Evolutionary conservation across 35 echinoderm and acorn worm genomes (phyloP), one percentile per base, ranked within the genome.

Genomic region (Diadema setosum): DNA sequence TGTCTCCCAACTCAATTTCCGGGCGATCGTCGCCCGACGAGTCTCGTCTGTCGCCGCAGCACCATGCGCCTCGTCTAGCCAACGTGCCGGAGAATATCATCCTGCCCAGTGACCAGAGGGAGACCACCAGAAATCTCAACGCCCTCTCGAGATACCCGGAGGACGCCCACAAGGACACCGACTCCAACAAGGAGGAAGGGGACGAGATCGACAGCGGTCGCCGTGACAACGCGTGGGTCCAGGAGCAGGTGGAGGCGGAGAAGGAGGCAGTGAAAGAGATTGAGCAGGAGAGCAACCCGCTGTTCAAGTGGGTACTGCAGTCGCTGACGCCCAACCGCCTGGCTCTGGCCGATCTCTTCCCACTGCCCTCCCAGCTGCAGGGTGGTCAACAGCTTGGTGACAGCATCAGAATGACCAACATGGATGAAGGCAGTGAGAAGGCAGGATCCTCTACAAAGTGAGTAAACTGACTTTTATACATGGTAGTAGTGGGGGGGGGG

Each of bases 261-360:
- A 42, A 44, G 33, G 73, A 78, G 73, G 27, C 37, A 14, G n/a
- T n/a, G 48, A n/a, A 52, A 52, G 87, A 82, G 57, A 48, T 89
- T 36, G 46, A 85, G 16, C 63, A 91, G 49, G 65, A 81, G n/a
- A 46, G 65, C 8, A 82, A 94, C 39, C 87, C 87, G 7, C 46
- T 94, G 42, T 49, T 94, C 32, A 89, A 90, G 52, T 87, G 82
- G 37, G 92, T 94, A 16, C 87, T 94, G 34, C 42, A 89, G 2
- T 83, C 81, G 16, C 18, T 94, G 61, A 85, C 70, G 17, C 82
- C 92, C 42, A 81, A 90, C 39, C 41, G 26, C 39, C 69, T 58
- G 0, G 45, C 81, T 23, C 82, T 94, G 44, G 50, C 87, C 49
- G 87, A 94, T 31, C 52, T 94, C 34, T 94, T 85, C 65, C 87